Evolutionary conservation across 2,797 vertebrate genomes (phyloP).

Genomic region (Lepus townsendii): DNA sequence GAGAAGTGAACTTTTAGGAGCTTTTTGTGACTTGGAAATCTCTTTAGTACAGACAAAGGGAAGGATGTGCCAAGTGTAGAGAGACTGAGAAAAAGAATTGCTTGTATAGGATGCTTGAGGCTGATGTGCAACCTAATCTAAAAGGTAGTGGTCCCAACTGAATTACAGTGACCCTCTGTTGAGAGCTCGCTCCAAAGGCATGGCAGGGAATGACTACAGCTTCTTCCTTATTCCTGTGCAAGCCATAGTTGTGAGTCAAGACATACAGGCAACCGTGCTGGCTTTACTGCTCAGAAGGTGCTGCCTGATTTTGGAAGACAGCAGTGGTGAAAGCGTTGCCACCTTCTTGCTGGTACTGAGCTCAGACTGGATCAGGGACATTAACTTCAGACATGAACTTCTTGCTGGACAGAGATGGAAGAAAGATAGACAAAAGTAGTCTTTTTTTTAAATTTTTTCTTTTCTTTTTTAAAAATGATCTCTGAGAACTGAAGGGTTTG

Average conservation of each 20-base stretch:
- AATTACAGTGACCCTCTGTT: not conserved
- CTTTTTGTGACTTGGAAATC: constrained; percentile 54
- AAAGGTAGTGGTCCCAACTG: not conserved
- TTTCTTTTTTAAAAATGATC: not conserved
- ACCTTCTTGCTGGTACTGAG: not conserved
- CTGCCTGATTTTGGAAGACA: constrained; percentile 5
- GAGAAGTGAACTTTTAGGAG: constrained; percentile 27
- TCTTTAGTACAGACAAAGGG: constrained; percentile 8
- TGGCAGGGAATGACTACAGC: constrained; percentile 18
- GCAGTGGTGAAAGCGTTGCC: not conserved
- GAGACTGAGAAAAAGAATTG: constrained; percentile 14
- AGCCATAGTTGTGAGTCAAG: constrained; percentile 19
- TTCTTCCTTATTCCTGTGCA: constrained; percentile 46
- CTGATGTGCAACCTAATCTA: not conserved
- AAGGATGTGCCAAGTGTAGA: not conserved
- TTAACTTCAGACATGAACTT: constrained; percentile 37
- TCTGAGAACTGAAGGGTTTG: constrained; percentile 52
- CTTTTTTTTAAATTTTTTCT: constrained; percentile 8
- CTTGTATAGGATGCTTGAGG: not conserved
- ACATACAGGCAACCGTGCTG: constrained; percentile 66
- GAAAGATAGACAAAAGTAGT: constrained; percentile 44
- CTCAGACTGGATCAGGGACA: not conserved
- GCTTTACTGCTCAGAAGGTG: constrained; percentile 56
- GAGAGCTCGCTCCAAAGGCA: constrained; percentile 22
- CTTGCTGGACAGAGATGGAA: constrained; percentile 52